phyloP scores from a whole-genome alignment of 2,888 invertebrate species.

The Cataglyphis rosenhaueri region DNA sequence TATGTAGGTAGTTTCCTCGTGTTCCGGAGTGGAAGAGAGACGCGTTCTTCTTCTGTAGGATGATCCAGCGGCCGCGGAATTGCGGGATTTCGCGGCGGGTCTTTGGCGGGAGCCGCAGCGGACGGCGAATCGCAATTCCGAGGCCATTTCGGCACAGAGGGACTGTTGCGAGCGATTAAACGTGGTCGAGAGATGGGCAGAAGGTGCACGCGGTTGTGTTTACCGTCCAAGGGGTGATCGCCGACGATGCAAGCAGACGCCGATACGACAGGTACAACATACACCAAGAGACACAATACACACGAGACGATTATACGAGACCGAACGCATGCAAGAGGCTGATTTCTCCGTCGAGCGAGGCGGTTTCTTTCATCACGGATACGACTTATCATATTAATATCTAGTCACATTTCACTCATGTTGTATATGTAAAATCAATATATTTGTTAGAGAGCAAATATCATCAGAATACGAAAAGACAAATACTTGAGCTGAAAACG shows the following conservation, averaged over 20 bases:
- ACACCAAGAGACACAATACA: slow-evolving; percentile 74
- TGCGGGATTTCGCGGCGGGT: slow-evolving; percentile 91
- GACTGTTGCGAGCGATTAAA: slow-evolving; percentile 86
- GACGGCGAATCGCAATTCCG: slow-evolving; percentile 96
- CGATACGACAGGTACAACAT: slow-evolving; percentile 73
- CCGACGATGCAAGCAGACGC: slow-evolving; percentile 45
- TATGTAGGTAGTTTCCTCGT: slow-evolving; percentile 84
- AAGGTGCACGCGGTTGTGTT: slow-evolving; percentile 29
- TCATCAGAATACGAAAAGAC: neutral
- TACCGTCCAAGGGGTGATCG: slow-evolving; percentile 47
- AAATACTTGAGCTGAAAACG: neutral
- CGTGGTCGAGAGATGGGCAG: slow-evolving; percentile 33
- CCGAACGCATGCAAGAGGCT: slow-evolving; percentile 64
- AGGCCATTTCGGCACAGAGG: slow-evolving; percentile 96
- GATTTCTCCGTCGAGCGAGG: slow-evolving; percentile 52
- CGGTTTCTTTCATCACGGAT: slow-evolving; percentile 23
- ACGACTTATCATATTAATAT: neutral
- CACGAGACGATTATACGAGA: slow-evolving; percentile 68
- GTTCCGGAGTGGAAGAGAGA: slow-evolving; percentile 77
- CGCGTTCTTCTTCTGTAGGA: slow-evolving; percentile 80
- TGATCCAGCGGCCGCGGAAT: slow-evolving; percentile 77
- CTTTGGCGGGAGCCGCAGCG: slow-evolving; percentile 94
- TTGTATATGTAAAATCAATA: neutral
- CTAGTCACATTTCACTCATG: neutral
- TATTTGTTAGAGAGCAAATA: neutral